Evolutionary conservation across 2,797 vertebrate species (phyloP), one percentile per base, ranked within the genome.

Genomic region (Phataginus tricuspis): DNA sequence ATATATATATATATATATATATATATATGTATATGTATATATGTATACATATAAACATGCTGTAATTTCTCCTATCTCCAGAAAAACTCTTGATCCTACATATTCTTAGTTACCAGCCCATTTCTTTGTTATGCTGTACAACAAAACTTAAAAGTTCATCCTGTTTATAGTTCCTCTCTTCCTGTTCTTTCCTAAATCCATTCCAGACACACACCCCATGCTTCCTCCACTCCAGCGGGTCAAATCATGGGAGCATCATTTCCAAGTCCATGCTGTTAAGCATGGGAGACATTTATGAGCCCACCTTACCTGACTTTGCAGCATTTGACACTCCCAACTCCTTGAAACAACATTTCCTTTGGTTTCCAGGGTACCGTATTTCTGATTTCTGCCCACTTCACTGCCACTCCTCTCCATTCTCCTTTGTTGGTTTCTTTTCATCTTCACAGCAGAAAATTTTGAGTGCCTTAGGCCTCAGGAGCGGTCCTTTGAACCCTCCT

Each of bases 131-230:
- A 53, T 21, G 15, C 68, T 55, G 64, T 53, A 37, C 71, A 61
- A 74, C 16, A 83, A 90, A 94, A 84, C 25, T 89, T 66, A 93
- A 83, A 37, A 77, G 45, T 94, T 78, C 74, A 53, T 61, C 21
- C 21, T 45, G 31, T 66, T 53, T 77, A n/a, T 69, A 29, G 0
- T 69, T 64, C 74, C 25, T 78, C 10, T 59, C n/a, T 68, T 92
- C 55, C 55, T 85, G 13, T 29, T 86, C 9, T 53, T 83, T 51
- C 71, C 61, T 85, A 63, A 80, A 0, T 57, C 39, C 4, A 8
- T 79, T 63, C 37, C 15, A 34, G 31, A 42, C 23, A 31, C 25
- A 59, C 19, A 0, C 55, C 21, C 15, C n/a, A 0, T 39, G 53
- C 13, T 21, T 19, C 16, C 18, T 39, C 74, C n/a, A 31, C 29